These are phyloP conservation scores for Adoxophyes honmai DNA, from an alignment of 1,140 invertebrate species.

Conservation along the genomic window DNA sequence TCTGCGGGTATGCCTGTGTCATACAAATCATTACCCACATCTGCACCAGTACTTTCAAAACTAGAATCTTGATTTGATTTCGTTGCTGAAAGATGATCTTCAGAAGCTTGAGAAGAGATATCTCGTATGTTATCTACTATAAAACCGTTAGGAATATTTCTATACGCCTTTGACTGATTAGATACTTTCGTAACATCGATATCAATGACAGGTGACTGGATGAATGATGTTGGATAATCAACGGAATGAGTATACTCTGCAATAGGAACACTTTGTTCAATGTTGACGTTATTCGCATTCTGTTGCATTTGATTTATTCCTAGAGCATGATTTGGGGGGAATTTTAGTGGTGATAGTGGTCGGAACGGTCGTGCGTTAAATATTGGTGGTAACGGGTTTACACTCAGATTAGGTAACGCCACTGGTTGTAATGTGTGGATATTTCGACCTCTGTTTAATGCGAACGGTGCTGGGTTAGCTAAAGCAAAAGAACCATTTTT, in stretches of 20 bases:
- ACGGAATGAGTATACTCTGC: constrained; percentile 81
- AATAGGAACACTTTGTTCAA: constrained; percentile 79
- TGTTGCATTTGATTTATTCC: constrained; percentile 41
- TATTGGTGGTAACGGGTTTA: constrained; percentile 76
- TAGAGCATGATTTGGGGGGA: constrained; percentile 32
- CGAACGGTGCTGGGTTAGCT: constrained; percentile 64
- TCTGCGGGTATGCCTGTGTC: constrained; percentile 40
- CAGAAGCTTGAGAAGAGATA: constrained; percentile 69
- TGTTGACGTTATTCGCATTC: constrained; percentile 62
- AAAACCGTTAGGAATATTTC: constrained; percentile 55
- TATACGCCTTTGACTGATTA: constrained; percentile 54
- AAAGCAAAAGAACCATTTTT: constrained; percentile 50
- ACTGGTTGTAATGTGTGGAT: constrained; percentile 74
- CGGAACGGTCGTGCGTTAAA: constrained; percentile 78
- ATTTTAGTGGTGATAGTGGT: constrained; percentile 27
- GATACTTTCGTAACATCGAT: constrained; percentile 57
- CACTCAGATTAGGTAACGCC: constrained; percentile 76
- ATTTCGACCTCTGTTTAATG: constrained; percentile 58
- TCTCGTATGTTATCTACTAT: constrained; percentile 53
- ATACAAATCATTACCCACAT: constrained; percentile 54
- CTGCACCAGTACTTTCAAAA: constrained; percentile 63
- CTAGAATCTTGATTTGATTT: constrained; percentile 56
- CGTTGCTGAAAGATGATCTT: constrained; percentile 57
- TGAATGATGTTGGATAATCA: constrained; percentile 81
- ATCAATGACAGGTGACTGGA: constrained; percentile 81